phyloP scores from a whole-genome alignment of 2,113 vertebrate genomes.

The Platichthys stellatus region DNA sequence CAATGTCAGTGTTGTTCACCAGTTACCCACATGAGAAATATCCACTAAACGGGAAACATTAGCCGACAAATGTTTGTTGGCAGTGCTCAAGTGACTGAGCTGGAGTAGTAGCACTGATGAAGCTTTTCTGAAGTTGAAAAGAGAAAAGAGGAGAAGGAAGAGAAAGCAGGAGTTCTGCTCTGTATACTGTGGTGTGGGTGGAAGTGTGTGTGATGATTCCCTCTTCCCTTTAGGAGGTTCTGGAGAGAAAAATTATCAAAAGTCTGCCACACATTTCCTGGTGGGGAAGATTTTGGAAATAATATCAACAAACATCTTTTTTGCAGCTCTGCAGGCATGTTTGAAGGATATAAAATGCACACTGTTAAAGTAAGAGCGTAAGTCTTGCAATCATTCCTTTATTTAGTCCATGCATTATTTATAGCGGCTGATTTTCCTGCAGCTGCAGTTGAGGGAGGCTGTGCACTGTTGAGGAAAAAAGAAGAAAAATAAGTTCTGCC shows the following conservation, averaged over 20 bases:
- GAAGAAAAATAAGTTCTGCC: not conserved
- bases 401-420: not conserved
- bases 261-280: conserved; percentile 10
- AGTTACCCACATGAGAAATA: not conserved
- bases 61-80: not conserved
- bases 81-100: not conserved
- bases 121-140: not conserved
- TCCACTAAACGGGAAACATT: not conserved
- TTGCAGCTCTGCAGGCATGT: not conserved
- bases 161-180: not conserved
- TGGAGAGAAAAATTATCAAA: conserved; percentile 1
- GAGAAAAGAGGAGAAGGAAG: not conserved
- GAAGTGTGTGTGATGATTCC: not conserved
- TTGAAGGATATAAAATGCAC: not conserved
- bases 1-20: not conserved
- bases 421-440: not conserved
- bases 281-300: conserved; percentile 2
- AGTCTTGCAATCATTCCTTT: not conserved
- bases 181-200: not conserved
- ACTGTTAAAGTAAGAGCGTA: not conserved
- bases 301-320: not conserved
- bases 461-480: not conserved
- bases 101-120: not conserved
- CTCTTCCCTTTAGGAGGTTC: not conserved
- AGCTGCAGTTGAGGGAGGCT: not conserved